Evolutionary conservation across 2,888 invertebrate species (phyloP).

Genomic region (Melanostoma scalare): DNA sequence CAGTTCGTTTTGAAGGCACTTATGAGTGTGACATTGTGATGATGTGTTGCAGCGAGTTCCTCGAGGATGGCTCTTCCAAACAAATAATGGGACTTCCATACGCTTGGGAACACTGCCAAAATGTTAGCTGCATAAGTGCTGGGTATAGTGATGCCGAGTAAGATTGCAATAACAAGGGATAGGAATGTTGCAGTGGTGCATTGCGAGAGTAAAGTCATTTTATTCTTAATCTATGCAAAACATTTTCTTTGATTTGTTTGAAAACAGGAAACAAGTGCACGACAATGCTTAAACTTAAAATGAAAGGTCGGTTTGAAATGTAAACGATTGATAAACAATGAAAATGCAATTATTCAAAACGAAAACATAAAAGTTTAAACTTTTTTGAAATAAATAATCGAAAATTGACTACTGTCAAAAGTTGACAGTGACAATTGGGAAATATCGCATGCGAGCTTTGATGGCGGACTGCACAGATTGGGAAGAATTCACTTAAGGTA

Average conservation of each 20-base stretch:
- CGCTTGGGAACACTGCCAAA: constrained; percentile 80
- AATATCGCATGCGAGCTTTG: constrained; percentile 16
- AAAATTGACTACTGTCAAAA: not conserved
- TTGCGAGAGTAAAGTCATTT: constrained; percentile 60
- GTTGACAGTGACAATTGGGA: constrained; percentile 39
- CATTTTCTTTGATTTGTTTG: constrained; percentile 39
- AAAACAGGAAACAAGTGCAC: not conserved
- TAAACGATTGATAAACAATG: constrained; percentile 30
- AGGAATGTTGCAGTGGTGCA: constrained; percentile 62
- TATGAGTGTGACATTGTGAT: constrained; percentile 79
- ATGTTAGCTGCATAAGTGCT: constrained; percentile 77
- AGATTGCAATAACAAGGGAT: constrained; percentile 66
- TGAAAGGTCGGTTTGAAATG: not conserved
- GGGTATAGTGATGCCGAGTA: constrained; percentile 62
- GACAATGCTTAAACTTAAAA: constrained; percentile 37
- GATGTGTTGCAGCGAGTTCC: constrained; percentile 76
- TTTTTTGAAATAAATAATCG: constrained; percentile 37
- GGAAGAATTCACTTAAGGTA: too few species aligned
- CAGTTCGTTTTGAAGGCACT: constrained; percentile 77
- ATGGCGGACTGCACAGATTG: too few species aligned
- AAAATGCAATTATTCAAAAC: constrained; percentile 31
- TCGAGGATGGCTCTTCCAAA: constrained; percentile 79
- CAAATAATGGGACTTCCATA: constrained; percentile 81
- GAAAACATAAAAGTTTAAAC: constrained; percentile 61
- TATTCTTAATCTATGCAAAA: constrained; percentile 31